Base-by-base conservation (phyloP, 2,888 invertebrate genomes). In the Andricus curvator region DNA sequence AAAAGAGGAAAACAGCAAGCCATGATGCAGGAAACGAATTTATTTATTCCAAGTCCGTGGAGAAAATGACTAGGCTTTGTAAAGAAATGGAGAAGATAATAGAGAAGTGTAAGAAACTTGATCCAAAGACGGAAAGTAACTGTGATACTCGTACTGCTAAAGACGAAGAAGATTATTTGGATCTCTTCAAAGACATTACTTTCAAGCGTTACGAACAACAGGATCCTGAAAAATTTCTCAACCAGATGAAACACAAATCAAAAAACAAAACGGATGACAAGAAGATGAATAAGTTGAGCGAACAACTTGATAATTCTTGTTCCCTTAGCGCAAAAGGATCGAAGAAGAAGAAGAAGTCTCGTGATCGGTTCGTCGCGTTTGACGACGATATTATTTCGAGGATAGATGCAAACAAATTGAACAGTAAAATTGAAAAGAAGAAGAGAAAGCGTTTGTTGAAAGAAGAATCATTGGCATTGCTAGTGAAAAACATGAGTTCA, bases 1-100 rank as follows among this genome's bases (percentile, higher is more conserved):
- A 81, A 65, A 62, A 25, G 70, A 80, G 33, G 70, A 80, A 20
- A 20, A 67, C 11, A 44, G 25, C 15, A n/a, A 37, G n/a, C 11
- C 9, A n/a, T 9, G 41, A 41, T 37, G 66, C n/a, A 37, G 33
- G 15, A 37, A n/a, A 33, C 9, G 66, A 66, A 37, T 66, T 66
- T 66, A 20, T 56, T 20, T 29, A 51, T 37, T 2, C 17, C 9
- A 48, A 51, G 20, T 29, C 51, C 33, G 29, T 9, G 13, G 29
- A 51, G 11, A 25, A 20, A 74, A 6, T 56, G 20, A 25, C 22
- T 11, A 56, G 20, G 56, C n/a, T n/a, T 56, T n/a, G 22, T 25
- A 62, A 62, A 62, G 25, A 62, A 62, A 25, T 13, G 22, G n/a
- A 62, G 25, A 62, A 62, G 17, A 48, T 48, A 4, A 48, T 48